Base-by-base conservation (phyloP, 2,888 invertebrate species). In the Amblyjoppa fuscipennis region DNA sequence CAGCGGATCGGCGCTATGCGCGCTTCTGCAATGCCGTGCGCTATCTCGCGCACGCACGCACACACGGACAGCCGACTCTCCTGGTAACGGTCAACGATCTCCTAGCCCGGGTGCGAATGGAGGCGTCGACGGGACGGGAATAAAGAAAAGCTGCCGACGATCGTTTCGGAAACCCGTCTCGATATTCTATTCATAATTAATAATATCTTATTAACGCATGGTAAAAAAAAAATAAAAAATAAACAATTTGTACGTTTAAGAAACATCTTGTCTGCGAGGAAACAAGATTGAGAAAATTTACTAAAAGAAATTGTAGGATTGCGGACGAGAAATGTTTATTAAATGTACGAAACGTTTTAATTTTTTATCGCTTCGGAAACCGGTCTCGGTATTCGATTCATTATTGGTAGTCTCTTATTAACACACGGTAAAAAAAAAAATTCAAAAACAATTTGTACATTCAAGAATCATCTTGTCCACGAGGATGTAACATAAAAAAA, bases 31-130 rank as follows among this genome's bases (percentile, higher is more conserved):
- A 69, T 73, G 31, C 20, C 68, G 68, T 49, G 45, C 73, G 45
- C 83, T 68, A 73, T 69, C 59, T 31, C 61, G 41, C 56, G 45
- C 41, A 51, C 75, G 45, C 45, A 49, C 45, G 53, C 53, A 56
- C 53, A 56, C 64, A 51, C 64, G 64, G 53, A 49, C 45, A 49
- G 16, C 78, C 74, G 71, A 78, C 84, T 78, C 83, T 82, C 83
- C 79, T 83, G 68, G 80, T 80, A 92, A 92, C 92, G 92, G 92
- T 92, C 92, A 92, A 91, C 91, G 92, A 92, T 92, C 92, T 89
- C 89, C 79, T 82, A 79, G 88, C 89, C 82, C 88, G 87, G 88
- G 89, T 87, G 89, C 90, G 88, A 90, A 89, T 89, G 87, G 89
- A 82, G 82, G 82, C 75, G 82, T 41, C 66, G 82, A 75, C 82